These are phyloP conservation scores for Stenchaetothrips biformis DNA, from an alignment of 2,888 invertebrate species.

Conservation along the genomic window DNA sequence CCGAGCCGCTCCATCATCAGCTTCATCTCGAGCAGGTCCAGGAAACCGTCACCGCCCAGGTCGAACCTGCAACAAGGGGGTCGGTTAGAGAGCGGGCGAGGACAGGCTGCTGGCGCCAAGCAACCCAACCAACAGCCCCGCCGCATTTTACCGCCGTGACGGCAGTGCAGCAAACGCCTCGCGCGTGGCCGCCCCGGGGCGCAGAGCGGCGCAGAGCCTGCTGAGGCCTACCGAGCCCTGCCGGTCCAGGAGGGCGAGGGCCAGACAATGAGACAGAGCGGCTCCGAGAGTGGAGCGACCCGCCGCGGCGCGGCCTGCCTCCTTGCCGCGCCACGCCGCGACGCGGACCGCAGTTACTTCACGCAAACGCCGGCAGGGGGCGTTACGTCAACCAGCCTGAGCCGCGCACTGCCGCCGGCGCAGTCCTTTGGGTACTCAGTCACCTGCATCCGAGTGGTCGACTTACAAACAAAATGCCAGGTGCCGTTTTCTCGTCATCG, in stretches of 20 bases:
- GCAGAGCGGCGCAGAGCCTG: not conserved
- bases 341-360: too few relatives aligned
- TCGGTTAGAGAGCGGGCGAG: not conserved
- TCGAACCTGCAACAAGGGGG: slow-evolving; percentile 67
- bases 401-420: too few relatives aligned
- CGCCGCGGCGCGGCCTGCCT: not conserved
- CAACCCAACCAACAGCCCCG: not conserved
- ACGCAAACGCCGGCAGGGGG: not conserved
- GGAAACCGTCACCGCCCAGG: slow-evolving; percentile 78
- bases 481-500: too few relatives aligned
- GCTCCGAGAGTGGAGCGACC: not conserved
- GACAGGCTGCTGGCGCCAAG: not conserved
- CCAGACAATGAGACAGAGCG: not conserved
- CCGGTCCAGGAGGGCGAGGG: not conserved
- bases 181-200: not conserved
- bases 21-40: slow-evolving; percentile 86
- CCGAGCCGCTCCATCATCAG: slow-evolving; percentile 95
- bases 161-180: not conserved
- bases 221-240: not conserved
- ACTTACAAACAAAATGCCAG: too few relatives aligned
- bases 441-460: too few relatives aligned
- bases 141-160: not conserved
- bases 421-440: too few relatives aligned
- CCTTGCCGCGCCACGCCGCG: not conserved
- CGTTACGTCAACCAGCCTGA: not conserved